These are phyloP conservation scores for Aphyosemion australe DNA, from an alignment of 2,113 vertebrate species.

Conservation along the genomic window DNA sequence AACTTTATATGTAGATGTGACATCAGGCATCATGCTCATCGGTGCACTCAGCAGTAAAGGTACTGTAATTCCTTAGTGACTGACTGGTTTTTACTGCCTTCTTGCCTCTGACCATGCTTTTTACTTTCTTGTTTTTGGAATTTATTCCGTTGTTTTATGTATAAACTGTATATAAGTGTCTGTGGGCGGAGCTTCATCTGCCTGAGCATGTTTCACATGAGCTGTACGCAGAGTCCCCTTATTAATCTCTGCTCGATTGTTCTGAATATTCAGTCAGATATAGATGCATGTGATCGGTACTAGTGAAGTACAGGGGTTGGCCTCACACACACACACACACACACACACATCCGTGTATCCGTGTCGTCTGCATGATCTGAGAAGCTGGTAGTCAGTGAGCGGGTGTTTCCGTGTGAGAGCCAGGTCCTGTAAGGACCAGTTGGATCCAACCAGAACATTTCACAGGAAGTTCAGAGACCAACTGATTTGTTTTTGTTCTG, in stretches of 20 bases:
- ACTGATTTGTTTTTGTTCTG: too few relatives aligned
- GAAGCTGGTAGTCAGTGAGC: too few relatives aligned
- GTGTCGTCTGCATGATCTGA: too few relatives aligned
- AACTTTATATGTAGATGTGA: slow-evolving; percentile 49
- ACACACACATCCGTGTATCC: too few relatives aligned
- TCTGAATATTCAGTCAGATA: slow-evolving; percentile 34
- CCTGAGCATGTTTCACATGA: slow-evolving; percentile 71
- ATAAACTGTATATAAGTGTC: slow-evolving; percentile 79
- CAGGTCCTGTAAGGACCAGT: too few relatives aligned
- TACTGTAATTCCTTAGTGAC: slow-evolving; percentile 39
- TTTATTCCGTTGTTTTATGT: slow-evolving; percentile 71
- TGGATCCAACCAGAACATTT: too few relatives aligned
- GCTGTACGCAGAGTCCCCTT: slow-evolving; percentile 36
- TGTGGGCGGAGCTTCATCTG: slow-evolving; percentile 75
- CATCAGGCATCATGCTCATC: slow-evolving; percentile 24
- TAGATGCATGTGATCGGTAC: background rate
- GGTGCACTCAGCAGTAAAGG: slow-evolving; percentile 18
- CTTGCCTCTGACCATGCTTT: slow-evolving; percentile 52
- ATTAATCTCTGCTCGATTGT: slow-evolving; percentile 45
- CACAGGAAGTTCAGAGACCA: too few relatives aligned
- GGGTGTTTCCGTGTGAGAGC: too few relatives aligned
- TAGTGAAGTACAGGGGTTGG: slow-evolving; percentile 2
- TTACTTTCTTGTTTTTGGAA: slow-evolving; percentile 54
- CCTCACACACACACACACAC: background rate
- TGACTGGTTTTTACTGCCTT: slow-evolving; percentile 41